Evolutionary conservation across 2,113 vertebrate species (phyloP), one percentile per base, ranked within the genome.

Genomic region (Clinocottus analis): DNA sequence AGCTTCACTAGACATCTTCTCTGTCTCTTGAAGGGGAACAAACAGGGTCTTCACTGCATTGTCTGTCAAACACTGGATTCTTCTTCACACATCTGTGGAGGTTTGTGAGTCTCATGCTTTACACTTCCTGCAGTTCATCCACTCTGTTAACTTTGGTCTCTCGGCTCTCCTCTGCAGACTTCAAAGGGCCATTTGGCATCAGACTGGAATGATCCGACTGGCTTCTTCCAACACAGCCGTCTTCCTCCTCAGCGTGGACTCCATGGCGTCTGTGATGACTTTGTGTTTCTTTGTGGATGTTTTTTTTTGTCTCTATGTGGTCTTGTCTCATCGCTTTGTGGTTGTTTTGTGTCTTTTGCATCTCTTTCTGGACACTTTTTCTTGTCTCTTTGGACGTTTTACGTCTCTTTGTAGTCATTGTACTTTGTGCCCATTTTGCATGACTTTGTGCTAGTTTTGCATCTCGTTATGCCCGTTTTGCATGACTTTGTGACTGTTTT

Each of bases 161-260:
- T 63, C 43, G 5, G 71, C 47, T 39, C 37, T 45, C 35, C 16
- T 69, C 29, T 29, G 74, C 35, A 62, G 64, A 84, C 81, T 75
- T 87, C 78, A 81, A 87, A 87, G 78, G 25, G 45, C 27, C 2
- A 12, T 31, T 49, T 63, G 59, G 63, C 78, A 77, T 77, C 71
- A 58, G 80, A 83, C 72, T 65, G 80, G 72, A 83, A 80, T 80
- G 77, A 77, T 79, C 72, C 19, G 5, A 69, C 33, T 11, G 49
- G 25, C 31, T 25, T 72, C 49, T 27, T 37, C 8, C 37, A 56
- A 19, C 55, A 43, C 13, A 67, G 64, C 70, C 5, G 7, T 3
- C n/a, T 37, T 58, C 62, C 73, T 85, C 21, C 21, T 51, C 47
- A n/a, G 21, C n/a, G 47, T n/a, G 51, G 51, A 25, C 2, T 10